Percentiles rank a stretch among this genome's conserved stretches.
Evolutionary conservation across 2,888 invertebrate genomes (phyloP).

Genomic region (Hypomecis atomaria): DNA sequence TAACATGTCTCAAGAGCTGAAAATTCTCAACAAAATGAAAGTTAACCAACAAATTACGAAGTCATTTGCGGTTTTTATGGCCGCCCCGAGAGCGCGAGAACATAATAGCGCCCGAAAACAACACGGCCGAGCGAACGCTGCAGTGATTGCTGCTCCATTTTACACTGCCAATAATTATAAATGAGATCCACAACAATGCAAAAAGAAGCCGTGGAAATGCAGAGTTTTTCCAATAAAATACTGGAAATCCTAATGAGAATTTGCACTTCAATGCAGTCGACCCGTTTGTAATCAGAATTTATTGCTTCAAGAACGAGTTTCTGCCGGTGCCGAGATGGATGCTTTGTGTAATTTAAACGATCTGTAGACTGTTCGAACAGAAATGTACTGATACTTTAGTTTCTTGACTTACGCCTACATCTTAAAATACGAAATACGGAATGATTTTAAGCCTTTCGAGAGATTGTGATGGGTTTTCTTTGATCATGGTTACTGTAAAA

Average conservation of each 20-base stretch:
- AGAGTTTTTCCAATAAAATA: slow-evolving; percentile 47
- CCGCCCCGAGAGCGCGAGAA: slow-evolving; percentile 3
- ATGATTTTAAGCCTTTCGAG: neutral
- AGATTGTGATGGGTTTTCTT: too few relatives aligned
- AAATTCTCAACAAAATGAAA: slow-evolving; percentile 3
- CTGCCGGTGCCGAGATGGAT: slow-evolving; percentile 58
- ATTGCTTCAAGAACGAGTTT: slow-evolving; percentile 62
- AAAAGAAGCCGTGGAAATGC: slow-evolving; percentile 38
- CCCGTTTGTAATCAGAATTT: slow-evolving; percentile 64
- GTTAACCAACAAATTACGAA: slow-evolving; percentile 16
- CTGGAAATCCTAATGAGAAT: slow-evolving; percentile 59
- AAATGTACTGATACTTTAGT: slow-evolving; percentile 13
- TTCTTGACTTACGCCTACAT: slow-evolving; percentile 12
- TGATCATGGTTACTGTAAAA: too few relatives aligned
- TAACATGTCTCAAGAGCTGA: slow-evolving; percentile 12
- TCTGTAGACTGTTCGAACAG: slow-evolving; percentile 36
- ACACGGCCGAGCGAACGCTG: slow-evolving; percentile 14
- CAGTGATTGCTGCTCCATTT: slow-evolving; percentile 26
- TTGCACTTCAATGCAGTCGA: slow-evolving; percentile 62
- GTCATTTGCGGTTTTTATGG: slow-evolving; percentile 14
- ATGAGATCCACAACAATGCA: slow-evolving; percentile 34
- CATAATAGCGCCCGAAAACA: slow-evolving; percentile 16
- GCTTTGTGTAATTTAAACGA: slow-evolving; percentile 49
- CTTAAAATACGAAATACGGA: neutral
- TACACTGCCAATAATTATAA: slow-evolving; percentile 37